Evolutionary conservation across 2,888 invertebrate genomes (phyloP), one percentile per base, ranked within the genome.

Genomic region (Drosophila setosimentum): DNA sequence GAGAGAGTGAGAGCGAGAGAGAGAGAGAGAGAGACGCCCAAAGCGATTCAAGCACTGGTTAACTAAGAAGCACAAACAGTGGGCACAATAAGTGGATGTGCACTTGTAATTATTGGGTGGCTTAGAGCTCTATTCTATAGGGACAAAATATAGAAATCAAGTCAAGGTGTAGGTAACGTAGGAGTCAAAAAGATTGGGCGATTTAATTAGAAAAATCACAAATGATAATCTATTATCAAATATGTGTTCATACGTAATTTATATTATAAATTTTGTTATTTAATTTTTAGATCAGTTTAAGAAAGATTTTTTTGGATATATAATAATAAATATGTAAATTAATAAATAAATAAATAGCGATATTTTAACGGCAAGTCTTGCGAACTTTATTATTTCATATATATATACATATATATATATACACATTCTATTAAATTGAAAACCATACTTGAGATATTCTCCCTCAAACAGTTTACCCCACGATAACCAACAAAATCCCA

Each of bases 21-120:
- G 21, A 24, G 13, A 30, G 13, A 32, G 21, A 24, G 10, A 24
- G 42, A 13, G 16, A 45, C 24, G 24, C 45, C 24, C 45, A 8
- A 37, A 27, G 37, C 3, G 11, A n/a, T 11, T 18, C 18, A 11
- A 18, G 18, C 24, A 11, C 35, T 33, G 27, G 32, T 30, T 33
- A 69, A 55, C 45, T 63, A 33, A 63, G 35, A 27, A 45, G 53
- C 66, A 33, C 51, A 45, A 42, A 88, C 90, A 85, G 77, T 85
- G 81, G 27, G 61, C 66, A 71, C 64, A 37, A 67, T 62, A 80
- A 90, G 75, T 83, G 59, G 21, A 51, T 66, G 64, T 18, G 5
- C 33, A 53, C 21, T 45, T 24, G 16, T 13, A 24, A 8, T 24
- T 16, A 16, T 45, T 45, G 45, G 4, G 42, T 21, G 42, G n/a